phyloP scores from a whole-genome alignment of 2,888 invertebrate species.

The Phasia obesa region DNA sequence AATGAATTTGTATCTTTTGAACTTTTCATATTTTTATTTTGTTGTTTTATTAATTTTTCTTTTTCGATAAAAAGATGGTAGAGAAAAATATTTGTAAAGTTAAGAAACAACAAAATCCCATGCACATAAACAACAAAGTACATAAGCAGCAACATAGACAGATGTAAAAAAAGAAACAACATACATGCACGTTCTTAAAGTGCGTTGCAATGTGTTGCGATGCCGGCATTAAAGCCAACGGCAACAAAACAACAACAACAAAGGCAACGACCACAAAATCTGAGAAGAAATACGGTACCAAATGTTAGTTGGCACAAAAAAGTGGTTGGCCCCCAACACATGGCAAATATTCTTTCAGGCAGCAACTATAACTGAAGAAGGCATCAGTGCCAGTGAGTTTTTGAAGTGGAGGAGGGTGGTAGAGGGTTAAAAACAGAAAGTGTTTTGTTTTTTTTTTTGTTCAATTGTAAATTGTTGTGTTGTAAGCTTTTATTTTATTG shows the following conservation, averaged over 20 bases:
- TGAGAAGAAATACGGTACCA: slow-evolving; percentile 46
- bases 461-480: slow-evolving; percentile 24
- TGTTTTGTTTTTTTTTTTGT: slow-evolving; percentile 48
- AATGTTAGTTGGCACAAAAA: slow-evolving; percentile 51
- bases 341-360: slow-evolving; percentile 16
- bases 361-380: not conserved
- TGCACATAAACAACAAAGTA: slow-evolving; percentile 8
- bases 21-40: not conserved
- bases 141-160: slow-evolving; percentile 13
- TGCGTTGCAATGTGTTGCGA: slow-evolving; percentile 47
- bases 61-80: slow-evolving; percentile 2
- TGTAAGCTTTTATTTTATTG: slow-evolving; percentile 46
- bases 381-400: not conserved
- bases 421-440: slow-evolving; percentile 60
- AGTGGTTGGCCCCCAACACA: slow-evolving; percentile 65
- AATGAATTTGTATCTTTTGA: not conserved
- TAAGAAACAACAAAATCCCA: slow-evolving; percentile 20
- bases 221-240: slow-evolving; percentile 48
- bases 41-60: not conserved
- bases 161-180: slow-evolving; percentile 1
- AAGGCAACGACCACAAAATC: slow-evolving; percentile 12
- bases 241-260: slow-evolving; percentile 7
- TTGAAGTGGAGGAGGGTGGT: not conserved
- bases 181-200: slow-evolving; percentile 45
- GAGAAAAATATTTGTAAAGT: slow-evolving; percentile 11